Base-by-base conservation (phyloP, 2,113 vertebrate genomes). In the Dasyornis broadbenti region DNA sequence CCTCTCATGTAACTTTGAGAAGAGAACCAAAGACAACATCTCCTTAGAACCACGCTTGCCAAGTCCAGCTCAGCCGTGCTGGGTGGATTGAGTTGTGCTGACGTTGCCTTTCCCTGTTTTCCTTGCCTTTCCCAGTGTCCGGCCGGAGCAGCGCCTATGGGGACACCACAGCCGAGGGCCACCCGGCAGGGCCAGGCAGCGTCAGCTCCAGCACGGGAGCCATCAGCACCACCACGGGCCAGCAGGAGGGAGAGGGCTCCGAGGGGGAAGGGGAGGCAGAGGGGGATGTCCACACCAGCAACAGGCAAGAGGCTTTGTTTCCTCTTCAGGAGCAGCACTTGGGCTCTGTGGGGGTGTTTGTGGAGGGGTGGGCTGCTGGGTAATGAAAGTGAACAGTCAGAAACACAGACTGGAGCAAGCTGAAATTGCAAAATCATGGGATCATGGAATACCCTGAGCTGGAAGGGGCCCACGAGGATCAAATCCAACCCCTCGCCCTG, bases 61-160 rank as follows among this genome's bases (percentile, higher is more conserved):
- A 22, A n/a, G 68, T 3, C 0, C 21, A 27, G 44, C 35, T 89
- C 45, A 81, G 37, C 68, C 20, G 22, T 4, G 1, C 9, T 4
- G 3, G 3, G 19, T 52, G 45, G 69, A 31, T 45, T 64, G 44
- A 3, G 0, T n/a, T 40, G 19, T 53, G 28, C 71, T 94, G 85
- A 94, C 0, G 0, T 28, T 31, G 14, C 16, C 8, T 69, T 19
- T 57, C 30, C 24, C 31, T 28, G 42, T 10, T 22, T 19, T 9
- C 26, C 15, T 64, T 40, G 17, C 75, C 88, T 24, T 9, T 47
- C 49, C 2, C 95, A 99, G 99, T 99, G 81, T 99, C 99, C 7
- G 99, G 99, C 57, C 98, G 99, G 53, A 99, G 99, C 95, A 99
- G 99, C 53, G 99, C 99, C 7, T 99, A 99, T 4, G 99, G 99